These are phyloP conservation scores for Loripinus fragilis DNA, from an alignment of 2,888 invertebrate species.

Conservation along the genomic window DNA sequence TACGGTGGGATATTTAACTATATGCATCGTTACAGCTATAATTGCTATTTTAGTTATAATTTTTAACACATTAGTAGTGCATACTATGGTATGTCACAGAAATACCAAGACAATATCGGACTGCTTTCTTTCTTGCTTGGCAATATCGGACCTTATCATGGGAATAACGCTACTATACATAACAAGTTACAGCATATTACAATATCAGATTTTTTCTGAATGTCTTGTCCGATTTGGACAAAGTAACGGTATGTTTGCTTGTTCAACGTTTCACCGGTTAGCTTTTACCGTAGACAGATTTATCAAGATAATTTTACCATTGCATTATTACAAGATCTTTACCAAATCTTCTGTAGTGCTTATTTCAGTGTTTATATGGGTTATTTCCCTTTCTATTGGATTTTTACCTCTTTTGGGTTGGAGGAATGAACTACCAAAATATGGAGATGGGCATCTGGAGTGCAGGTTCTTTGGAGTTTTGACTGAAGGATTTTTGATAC, in stretches of 20 bases:
- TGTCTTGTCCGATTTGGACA: conserved; percentile 65
- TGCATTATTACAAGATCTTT: conserved; percentile 56
- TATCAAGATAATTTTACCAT: conserved; percentile 63
- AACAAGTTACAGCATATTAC: conserved; percentile 61
- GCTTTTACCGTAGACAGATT: conserved; percentile 65
- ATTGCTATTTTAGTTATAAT: conserved; percentile 55
- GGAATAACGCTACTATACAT: conserved; percentile 66
- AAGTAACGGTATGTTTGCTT: conserved; percentile 47
- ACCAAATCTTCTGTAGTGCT: conserved; percentile 41
- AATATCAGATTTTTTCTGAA: conserved; percentile 65
- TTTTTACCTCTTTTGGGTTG: conserved; percentile 63
- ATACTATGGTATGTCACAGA: conserved; percentile 43
- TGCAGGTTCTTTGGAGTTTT: conserved; percentile 65
- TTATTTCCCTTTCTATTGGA: conserved; percentile 51
- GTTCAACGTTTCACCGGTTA: conserved; percentile 59
- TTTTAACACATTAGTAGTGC: conserved; percentile 58
- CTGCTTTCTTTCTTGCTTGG: conserved; percentile 62
- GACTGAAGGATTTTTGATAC: conserved; percentile 45
- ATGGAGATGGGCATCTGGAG: conserved; percentile 31
- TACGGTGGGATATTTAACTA: conserved; percentile 24
- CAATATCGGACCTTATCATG: conserved; percentile 64
- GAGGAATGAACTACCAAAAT: conserved; percentile 20
- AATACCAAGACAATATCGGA: conserved; percentile 44
- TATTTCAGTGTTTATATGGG: conserved; percentile 55
- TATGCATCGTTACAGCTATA: conserved; percentile 43